phyloP scores from a whole-genome alignment of 2,888 invertebrate species.

The Bedellia somnulentella region DNA sequence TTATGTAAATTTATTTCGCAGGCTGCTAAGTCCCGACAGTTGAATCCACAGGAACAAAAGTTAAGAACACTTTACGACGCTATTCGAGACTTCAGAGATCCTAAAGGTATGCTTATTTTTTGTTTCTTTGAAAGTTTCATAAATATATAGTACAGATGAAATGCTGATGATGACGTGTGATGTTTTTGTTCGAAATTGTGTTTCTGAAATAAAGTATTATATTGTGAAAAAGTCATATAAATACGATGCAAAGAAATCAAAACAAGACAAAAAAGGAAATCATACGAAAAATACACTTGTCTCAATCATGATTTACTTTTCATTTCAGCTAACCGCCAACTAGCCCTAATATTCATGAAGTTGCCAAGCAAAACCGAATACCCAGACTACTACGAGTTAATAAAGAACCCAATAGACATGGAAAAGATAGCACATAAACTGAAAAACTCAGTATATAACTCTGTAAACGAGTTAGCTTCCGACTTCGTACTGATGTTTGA shows the following conservation, averaged over 20 bases:
- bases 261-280: too few relatives aligned
- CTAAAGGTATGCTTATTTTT: slow-evolving; percentile 38
- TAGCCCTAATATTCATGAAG: slow-evolving; percentile 94
- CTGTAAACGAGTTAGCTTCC: slow-evolving; percentile 82
- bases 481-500: slow-evolving; percentile 94
- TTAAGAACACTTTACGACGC: slow-evolving; percentile 85
- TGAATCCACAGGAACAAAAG: slow-evolving; percentile 71
- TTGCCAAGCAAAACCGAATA: slow-evolving; percentile 92
- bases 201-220: too few relatives aligned
- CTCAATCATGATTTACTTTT: too few relatives aligned
- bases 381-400: slow-evolving; percentile 97
- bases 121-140: too few relatives aligned
- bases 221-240: too few relatives aligned
- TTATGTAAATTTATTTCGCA: too few relatives aligned
- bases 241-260: too few relatives aligned
- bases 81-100: slow-evolving; percentile 79
- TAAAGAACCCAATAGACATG: slow-evolving; percentile 95
- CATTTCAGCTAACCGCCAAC: slow-evolving; percentile 76
- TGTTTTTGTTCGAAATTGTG: too few relatives aligned
- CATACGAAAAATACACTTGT: too few relatives aligned
- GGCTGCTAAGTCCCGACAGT: slow-evolving; percentile 22
- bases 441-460: slow-evolving; percentile 70
- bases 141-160: too few relatives aligned
- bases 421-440: slow-evolving; percentile 88
- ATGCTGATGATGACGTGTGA: too few relatives aligned